Conservation (phyloP, 2,888 invertebrate genomes). For the Cheilosia grossa region DNA sequence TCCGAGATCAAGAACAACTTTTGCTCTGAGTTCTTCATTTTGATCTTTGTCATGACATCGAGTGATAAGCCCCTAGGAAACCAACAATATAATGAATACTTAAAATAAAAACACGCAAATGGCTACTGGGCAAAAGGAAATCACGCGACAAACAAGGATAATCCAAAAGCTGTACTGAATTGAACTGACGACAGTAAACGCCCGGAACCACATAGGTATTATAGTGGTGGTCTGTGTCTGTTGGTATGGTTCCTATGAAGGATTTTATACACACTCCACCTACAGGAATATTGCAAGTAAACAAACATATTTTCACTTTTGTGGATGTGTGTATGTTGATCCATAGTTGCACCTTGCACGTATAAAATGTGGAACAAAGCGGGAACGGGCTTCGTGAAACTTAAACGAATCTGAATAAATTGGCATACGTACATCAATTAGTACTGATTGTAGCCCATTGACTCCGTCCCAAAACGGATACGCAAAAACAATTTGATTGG, state of each 20-base stretch:
- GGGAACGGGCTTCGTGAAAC: not conserved
- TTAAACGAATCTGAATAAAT: conserved; percentile 15
- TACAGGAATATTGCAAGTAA: conserved; percentile 5
- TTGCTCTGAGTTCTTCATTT: conserved; percentile 47
- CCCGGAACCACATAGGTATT: conserved; percentile 21
- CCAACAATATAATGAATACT: conserved; percentile 67
- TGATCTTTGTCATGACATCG: conserved; percentile 69
- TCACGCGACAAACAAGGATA: conserved; percentile 71
- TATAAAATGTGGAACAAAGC: too few relatives aligned
- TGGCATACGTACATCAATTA: conserved; percentile 14
- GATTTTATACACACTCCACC: conserved; percentile 9
- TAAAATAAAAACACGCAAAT: conserved; percentile 64
- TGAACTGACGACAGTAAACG: conserved; percentile 17
- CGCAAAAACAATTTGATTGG: not conserved
- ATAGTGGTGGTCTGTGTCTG: not conserved
- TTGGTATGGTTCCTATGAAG: conserved; percentile 5
- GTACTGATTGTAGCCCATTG: conserved; percentile 34
- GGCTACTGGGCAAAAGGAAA: conserved; percentile 67
- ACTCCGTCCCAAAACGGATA: not conserved
- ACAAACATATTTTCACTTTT: conserved; percentile 11
- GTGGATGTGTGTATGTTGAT: conserved; percentile 48
- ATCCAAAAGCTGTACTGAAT: conserved; percentile 58
- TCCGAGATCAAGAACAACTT: conserved; percentile 56
- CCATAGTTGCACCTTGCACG: conserved; percentile 15
- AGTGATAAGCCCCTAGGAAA: conserved; percentile 66